phyloP scores from a whole-genome alignment of 2,888 invertebrate species.

The Clunio marinus region DNA sequence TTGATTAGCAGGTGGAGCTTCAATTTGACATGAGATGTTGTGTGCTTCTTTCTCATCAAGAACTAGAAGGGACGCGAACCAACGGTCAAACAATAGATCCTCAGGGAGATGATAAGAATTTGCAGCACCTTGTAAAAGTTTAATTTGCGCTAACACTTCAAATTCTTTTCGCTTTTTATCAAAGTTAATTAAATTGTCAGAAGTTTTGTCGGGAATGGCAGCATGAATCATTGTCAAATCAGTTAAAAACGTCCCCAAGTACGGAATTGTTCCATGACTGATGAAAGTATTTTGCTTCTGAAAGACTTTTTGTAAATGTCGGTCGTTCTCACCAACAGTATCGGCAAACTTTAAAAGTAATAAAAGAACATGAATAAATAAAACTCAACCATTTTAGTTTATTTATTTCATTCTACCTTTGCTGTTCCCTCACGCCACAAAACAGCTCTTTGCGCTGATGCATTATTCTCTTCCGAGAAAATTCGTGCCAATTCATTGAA shows the following conservation, averaged over 20 bases:
- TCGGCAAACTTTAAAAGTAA: constrained; percentile 69
- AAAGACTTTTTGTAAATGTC: constrained; percentile 78
- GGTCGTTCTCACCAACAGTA: constrained; percentile 82
- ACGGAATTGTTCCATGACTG: constrained; percentile 94
- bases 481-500: constrained; percentile 94
- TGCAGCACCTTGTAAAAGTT: constrained; percentile 89
- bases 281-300: constrained; percentile 71
- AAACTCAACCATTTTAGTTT: not conserved
- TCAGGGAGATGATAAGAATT: constrained; percentile 86
- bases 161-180: constrained; percentile 98
- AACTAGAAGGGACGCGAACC: constrained; percentile 90
- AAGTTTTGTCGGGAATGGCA: constrained; percentile 68
- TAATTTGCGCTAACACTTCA: constrained; percentile 95
- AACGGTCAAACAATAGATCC: constrained; percentile 86
- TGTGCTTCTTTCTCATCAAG: constrained; percentile 90
- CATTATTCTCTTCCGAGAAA: constrained; percentile 97
- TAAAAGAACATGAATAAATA: not conserved
- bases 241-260: constrained; percentile 94
- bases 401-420: constrained; percentile 50
- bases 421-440: constrained; percentile 97
- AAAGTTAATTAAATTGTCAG: constrained; percentile 89
- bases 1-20: constrained; percentile 58
- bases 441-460: constrained; percentile 88
- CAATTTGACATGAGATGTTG: constrained; percentile 83
- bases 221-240: constrained; percentile 99